Percentiles rank a stretch among this genome's conserved stretches.
phyloP scores from a whole-genome alignment of 2,113 vertebrate species.

The Apteryx mantelli region DNA sequence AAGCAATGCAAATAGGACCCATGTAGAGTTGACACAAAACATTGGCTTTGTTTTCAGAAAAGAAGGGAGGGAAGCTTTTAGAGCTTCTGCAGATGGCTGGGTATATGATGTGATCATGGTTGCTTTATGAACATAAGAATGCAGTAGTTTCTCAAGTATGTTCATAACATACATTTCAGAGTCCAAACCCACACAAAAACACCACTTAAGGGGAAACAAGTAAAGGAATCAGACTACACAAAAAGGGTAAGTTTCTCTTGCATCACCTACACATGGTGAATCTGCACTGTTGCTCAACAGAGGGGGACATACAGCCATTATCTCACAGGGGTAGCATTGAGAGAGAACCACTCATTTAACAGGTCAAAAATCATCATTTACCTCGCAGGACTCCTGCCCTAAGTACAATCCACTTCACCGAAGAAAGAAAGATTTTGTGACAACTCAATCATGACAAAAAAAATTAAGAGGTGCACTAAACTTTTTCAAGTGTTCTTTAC shows the following conservation, averaged over 20 bases:
- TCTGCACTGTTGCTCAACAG: not conserved
- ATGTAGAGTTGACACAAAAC: slow-evolving; percentile 56
- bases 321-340: not conserved
- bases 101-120: not conserved
- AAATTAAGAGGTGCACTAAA: not conserved
- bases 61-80: slow-evolving; percentile 2
- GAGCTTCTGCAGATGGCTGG: slow-evolving; percentile 32
- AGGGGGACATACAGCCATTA: not conserved
- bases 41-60: slow-evolving; percentile 4
- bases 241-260: not conserved
- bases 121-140: not conserved
- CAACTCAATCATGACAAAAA: not conserved
- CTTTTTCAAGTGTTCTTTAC: not conserved
- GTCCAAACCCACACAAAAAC: not conserved
- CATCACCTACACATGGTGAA: not conserved
- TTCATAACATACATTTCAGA: not conserved
- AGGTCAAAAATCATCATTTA: not conserved
- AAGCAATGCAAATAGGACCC: not conserved
- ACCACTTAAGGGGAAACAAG: not conserved
- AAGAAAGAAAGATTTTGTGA: not conserved
- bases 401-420: not conserved
- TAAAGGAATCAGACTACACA: not conserved
- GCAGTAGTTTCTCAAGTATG: not conserved
- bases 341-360: not conserved
- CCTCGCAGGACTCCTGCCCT: not conserved